phyloP scores from a whole-genome alignment of 2,113 vertebrate species.

The Sphaerodactylus townsendi region DNA sequence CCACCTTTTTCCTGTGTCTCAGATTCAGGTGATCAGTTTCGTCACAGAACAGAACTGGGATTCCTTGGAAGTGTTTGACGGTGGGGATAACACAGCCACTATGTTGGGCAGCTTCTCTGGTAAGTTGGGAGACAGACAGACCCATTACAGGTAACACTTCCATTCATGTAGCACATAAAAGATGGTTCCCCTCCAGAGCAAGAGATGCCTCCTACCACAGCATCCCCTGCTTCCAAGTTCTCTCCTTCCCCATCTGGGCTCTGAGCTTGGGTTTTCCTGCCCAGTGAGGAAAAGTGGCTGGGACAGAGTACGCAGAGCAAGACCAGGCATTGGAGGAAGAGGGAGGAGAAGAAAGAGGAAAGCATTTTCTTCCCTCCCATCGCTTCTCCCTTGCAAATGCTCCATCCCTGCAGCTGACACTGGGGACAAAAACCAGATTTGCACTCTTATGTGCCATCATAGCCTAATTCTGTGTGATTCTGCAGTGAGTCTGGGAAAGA shows the following conservation, averaged over 20 bases:
- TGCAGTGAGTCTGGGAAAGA: neutral
- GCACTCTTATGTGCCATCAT: neutral
- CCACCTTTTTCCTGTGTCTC: conserved; percentile 12
- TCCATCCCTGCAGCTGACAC: neutral
- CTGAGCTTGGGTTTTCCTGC: neutral
- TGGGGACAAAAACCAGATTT: neutral
- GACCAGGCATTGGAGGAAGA: neutral
- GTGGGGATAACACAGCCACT: conserved; percentile 93
- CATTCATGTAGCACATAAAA: neutral
- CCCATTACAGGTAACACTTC: neutral
- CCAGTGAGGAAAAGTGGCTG: neutral
- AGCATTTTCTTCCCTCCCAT: neutral
- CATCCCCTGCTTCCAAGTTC: neutral
- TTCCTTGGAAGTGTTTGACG: conserved; percentile 96
- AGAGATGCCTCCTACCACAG: neutral
- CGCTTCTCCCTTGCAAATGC: neutral
- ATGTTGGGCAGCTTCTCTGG: conserved; percentile 99
- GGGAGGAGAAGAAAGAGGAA: neutral
- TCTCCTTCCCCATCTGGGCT: neutral
- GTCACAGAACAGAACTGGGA: conserved; percentile 99
- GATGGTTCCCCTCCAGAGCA: neutral
- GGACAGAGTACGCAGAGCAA: no score
- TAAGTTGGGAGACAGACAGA: conserved; percentile 45
- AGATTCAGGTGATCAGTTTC: conserved; percentile 99
- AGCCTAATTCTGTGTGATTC: neutral